phyloP scores from a whole-genome alignment of 2,888 invertebrate species.

The Cepaea hortensis region DNA sequence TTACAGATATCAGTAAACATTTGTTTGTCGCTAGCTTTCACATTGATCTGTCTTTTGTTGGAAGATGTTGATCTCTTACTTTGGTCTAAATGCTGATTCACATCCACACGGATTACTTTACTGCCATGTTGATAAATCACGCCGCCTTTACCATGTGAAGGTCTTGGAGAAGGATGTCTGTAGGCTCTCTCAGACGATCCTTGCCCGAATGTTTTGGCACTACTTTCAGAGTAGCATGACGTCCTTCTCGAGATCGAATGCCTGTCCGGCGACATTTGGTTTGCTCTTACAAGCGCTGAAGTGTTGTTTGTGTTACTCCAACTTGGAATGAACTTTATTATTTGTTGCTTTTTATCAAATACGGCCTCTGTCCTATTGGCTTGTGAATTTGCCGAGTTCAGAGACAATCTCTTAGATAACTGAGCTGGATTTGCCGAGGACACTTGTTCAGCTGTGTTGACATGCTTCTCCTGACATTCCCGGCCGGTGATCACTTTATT shows the following conservation, averaged over 20 bases:
- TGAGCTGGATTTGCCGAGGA: background rate
- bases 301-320: background rate
- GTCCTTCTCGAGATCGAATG: background rate
- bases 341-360: slow-evolving; percentile 9
- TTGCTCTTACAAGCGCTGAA: background rate
- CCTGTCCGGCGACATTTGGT: background rate
- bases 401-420: background rate
- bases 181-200: background rate
- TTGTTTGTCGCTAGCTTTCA: background rate
- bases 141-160: background rate
- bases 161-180: background rate
- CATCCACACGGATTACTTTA: background rate
- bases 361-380: background rate
- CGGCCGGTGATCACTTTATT: slow-evolving; percentile 23
- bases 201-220: background rate
- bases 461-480: slow-evolving; percentile 22
- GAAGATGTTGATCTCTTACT: background rate
- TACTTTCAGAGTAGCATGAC: background rate
- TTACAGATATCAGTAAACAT: slow-evolving; percentile 20
- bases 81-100: background rate
- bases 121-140: background rate
- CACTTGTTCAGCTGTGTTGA: background rate
- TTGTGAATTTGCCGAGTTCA: background rate
- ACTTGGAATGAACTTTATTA: background rate
- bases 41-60: background rate